Percentiles rank a stretch among this genome's conserved stretches.
Evolutionary conservation across 2,113 vertebrate species (phyloP).

Genomic region (Eidolon helvum): DNA sequence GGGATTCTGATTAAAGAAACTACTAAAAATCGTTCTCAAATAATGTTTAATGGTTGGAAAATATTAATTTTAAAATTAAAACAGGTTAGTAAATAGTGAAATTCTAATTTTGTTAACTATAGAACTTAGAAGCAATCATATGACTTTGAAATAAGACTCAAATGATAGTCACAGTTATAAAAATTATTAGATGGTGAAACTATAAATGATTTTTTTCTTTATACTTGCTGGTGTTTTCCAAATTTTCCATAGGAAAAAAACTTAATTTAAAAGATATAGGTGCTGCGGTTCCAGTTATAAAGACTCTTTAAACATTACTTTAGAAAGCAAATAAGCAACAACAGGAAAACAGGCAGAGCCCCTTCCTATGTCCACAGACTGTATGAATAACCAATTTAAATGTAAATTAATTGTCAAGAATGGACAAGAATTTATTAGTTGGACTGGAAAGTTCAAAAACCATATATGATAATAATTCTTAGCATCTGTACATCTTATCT

Average conservation of each 20-base stretch:
- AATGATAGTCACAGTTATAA: background rate
- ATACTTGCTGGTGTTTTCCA: background rate
- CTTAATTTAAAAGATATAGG: background rate
- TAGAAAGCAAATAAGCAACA: background rate
- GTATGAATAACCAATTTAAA: background rate
- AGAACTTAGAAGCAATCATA: background rate
- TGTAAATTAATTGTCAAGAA: background rate
- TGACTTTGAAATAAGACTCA: background rate
- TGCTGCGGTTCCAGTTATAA: background rate
- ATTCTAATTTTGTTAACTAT: background rate
- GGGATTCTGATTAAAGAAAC: background rate
- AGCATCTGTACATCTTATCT: background rate
- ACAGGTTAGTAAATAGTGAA: background rate
- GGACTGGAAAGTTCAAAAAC: background rate
- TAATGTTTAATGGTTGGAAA: background rate
- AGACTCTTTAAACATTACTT: background rate
- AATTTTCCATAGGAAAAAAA: background rate
- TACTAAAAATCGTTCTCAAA: background rate
- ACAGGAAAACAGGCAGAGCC: background rate
- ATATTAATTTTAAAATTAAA: constrained; percentile 32
- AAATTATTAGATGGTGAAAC: constrained; percentile 8
- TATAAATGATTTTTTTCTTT: background rate
- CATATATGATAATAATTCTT: background rate
- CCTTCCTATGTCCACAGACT: background rate
- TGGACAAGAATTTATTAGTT: background rate